A percentile compares a stretch with the other conserved stretches of the same genome.
Conservation (phyloP, 2,888 invertebrate species). For the Acanthoscelides obtectus region DNA sequence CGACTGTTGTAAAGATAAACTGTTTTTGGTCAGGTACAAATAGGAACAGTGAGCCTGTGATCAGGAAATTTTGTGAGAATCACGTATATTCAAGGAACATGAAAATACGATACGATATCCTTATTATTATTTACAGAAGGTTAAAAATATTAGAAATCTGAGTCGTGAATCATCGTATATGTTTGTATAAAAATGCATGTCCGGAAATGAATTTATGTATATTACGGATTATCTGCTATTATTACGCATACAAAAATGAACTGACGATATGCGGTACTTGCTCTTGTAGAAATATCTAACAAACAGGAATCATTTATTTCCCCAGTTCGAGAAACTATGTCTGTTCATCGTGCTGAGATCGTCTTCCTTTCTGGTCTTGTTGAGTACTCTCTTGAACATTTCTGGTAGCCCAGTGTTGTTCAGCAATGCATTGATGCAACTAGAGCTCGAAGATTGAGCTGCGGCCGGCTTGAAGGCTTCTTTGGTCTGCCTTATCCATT, state of each 20-base stretch:
- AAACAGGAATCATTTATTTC: conserved; percentile 24
- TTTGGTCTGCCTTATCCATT: conserved; percentile 36
- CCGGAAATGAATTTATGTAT: too few species aligned
- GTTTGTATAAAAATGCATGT: too few species aligned
- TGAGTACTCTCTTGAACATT: conserved; percentile 44
- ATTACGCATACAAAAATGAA: conserved; percentile 37
- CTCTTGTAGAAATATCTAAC: conserved; percentile 22
- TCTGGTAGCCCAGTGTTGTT: conserved; percentile 45
- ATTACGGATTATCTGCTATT: too few species aligned
- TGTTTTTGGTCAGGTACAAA: not conserved
- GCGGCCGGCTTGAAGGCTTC: conserved; percentile 30
- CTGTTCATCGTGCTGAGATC: conserved; percentile 32
- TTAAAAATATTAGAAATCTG: too few species aligned
- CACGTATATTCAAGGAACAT: too few species aligned
- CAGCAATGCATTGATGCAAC: conserved; percentile 45
- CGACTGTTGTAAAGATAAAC: not conserved
- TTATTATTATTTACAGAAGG: too few species aligned
- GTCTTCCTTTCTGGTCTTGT: conserved; percentile 41
- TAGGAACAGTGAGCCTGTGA: not conserved
- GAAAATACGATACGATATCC: too few species aligned
- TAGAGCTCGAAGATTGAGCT: conserved; percentile 38
- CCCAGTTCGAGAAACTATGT: conserved; percentile 45
- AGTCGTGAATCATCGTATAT: too few species aligned
- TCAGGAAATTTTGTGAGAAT: too few species aligned
- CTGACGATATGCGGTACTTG: conserved; percentile 22